Evolutionary conservation across 35 echinoderm and acorn worm genomes (phyloP), one percentile per base, ranked within the genome.

Genomic region (Heliocidaris tuberculata): DNA sequence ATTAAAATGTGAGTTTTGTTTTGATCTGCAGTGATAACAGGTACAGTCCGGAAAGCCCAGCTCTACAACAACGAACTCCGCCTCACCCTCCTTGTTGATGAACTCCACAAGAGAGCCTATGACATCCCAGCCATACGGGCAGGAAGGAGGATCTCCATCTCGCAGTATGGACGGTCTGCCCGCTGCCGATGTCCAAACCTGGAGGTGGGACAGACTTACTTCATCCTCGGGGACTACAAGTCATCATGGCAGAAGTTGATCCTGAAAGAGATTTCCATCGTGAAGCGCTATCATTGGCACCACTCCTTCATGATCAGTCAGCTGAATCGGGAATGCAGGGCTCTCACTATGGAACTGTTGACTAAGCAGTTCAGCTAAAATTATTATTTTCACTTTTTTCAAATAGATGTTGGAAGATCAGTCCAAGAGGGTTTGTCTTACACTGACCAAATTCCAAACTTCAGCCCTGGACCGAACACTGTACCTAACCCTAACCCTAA

Each of bases 161-260:
- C 90, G 15, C 48, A 96, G 11, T 85, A 92, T 85, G 59, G 90
- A 47, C 48, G 86, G 19, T 88, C 95, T 65, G 88, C 21, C 21
- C 24, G 86, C 30, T 97, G 97, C 50, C 31, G 85, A 56, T 97
- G 97, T 54, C 97, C 95, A 86, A 95, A 97, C 85, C 70, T 97
- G 48, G 48, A 95, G 71, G 94, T 93, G 12, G 97, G 97, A 47
- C 65, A 93, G 61, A 94, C 94, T 13, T 97, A 97, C 59, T 93
- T 96, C 31, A 92, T 97, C 70, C 85, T 94, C 16, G 97, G 95
- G 0, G 92, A 48, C 29, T 97, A 96, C 94, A 65, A 92, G 61
- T 92, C 32, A 15, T 88, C 21, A 19, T 65, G 97, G 59, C 87
- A 95, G 6, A 86, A 93, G 13, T 97, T 96, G 47, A 21, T 96